These are phyloP conservation scores for Scolopax bukidnonensis DNA, from an alignment of 2,797 vertebrate species.

Conservation along the genomic window DNA sequence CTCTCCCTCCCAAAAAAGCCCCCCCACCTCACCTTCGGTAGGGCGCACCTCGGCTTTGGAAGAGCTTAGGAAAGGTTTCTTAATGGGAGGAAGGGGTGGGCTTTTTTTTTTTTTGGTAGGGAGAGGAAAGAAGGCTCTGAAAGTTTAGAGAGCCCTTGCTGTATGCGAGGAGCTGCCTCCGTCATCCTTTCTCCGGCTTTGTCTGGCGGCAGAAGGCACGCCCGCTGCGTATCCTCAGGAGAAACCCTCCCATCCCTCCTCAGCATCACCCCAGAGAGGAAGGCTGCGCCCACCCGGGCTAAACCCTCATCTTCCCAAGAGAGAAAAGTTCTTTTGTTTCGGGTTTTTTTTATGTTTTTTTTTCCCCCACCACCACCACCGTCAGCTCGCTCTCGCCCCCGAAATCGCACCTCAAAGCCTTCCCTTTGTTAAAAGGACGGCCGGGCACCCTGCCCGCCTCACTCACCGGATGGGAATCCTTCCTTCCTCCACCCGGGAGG, in stretches of 20 bases:
- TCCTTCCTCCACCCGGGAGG: background rate
- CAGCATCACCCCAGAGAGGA: background rate
- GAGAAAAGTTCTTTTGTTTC: background rate
- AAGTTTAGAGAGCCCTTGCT: background rate
- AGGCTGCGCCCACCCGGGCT: background rate
- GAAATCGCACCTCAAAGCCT: background rate
- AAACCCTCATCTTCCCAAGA: background rate
- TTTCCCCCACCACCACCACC: background rate
- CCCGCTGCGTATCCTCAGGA: background rate
- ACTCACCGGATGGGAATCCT: slow-evolving; percentile 27
- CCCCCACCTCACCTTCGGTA: background rate
- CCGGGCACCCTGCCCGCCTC: slow-evolving; percentile 13
- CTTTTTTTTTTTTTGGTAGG: too few relatives aligned
- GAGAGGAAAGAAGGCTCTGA: background rate
- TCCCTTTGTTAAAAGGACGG: slow-evolving; percentile 37
- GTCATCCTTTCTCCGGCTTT: slow-evolving; percentile 39
- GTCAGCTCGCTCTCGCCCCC: background rate
- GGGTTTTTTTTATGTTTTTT: too few relatives aligned
- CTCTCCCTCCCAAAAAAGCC: background rate
- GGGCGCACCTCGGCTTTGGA: background rate
- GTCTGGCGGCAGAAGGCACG: slow-evolving; percentile 51
- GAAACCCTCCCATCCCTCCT: background rate
- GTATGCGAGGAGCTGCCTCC: background rate
- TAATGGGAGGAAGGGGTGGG: background rate
- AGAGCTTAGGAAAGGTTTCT: background rate